Conservation (phyloP, 2,113 vertebrate genomes). For the Empidonax alnorum region DNA sequence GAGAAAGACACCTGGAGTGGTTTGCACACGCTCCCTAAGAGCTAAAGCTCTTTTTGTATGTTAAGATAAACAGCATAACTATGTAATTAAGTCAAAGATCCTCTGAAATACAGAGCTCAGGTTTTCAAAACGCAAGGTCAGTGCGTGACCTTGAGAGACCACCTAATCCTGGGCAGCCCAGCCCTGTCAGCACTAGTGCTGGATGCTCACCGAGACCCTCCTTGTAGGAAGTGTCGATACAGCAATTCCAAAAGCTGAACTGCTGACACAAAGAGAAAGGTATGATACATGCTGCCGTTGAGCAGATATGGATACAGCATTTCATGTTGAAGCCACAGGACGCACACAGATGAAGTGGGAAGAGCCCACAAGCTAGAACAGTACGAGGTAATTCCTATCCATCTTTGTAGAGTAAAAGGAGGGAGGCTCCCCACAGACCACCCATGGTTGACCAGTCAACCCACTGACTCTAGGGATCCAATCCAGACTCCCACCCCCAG, state of each 20-base stretch:
- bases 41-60: background rate
- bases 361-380: background rate
- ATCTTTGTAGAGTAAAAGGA: background rate
- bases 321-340: background rate
- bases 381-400: background rate
- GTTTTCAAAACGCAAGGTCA: background rate
- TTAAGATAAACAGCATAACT: background rate
- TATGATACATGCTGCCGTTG: background rate
- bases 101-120: background rate
- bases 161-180: background rate
- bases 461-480: background rate
- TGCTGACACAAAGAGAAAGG: background rate
- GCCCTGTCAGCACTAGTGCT: background rate
- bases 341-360: background rate
- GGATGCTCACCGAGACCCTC: background rate
- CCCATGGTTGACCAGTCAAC: fast-evolving
- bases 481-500: background rate
- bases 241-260: background rate
- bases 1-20: background rate
- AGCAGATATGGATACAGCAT: background rate
- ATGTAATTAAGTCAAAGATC: background rate
- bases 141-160: background rate
- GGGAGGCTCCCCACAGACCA: background rate
- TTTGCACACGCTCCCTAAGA: background rate
- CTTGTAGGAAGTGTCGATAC: background rate